Evolutionary conservation across 1,140 invertebrate genomes (phyloP).

Genomic region (Leptoteleia sp.): DNA sequence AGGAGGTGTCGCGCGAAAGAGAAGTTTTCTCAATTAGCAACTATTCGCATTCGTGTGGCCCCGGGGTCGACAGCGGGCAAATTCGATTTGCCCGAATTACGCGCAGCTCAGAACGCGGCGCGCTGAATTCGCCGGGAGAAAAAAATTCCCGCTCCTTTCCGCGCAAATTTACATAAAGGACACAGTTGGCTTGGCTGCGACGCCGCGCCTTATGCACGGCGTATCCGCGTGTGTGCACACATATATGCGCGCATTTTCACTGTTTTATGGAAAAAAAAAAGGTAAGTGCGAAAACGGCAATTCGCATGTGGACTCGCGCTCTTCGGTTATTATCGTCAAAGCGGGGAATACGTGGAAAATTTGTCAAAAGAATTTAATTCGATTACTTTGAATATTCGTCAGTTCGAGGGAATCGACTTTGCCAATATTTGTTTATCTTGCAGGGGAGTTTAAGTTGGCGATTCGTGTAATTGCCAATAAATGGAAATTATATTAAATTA

Average conservation of each 20-base stretch:
- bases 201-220: slow-evolving; percentile 36
- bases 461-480: slow-evolving; percentile 10
- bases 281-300: slow-evolving; percentile 48
- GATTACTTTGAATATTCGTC: slow-evolving; percentile 24
- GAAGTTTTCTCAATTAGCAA: slow-evolving; percentile 67
- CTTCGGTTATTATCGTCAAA: slow-evolving; percentile 44
- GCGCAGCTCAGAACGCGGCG: slow-evolving; percentile 48
- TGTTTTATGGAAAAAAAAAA: slow-evolving; percentile 35
- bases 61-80: slow-evolving; percentile 53
- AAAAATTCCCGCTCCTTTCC: slow-evolving; percentile 43
- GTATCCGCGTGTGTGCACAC: slow-evolving; percentile 39
- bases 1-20: slow-evolving; percentile 49
- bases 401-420: background rate
- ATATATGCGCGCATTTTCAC: slow-evolving; percentile 53
- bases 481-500: slow-evolving; percentile 21
- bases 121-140: slow-evolving; percentile 44
- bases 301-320: slow-evolving; percentile 14
- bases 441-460: background rate
- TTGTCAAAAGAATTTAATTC: slow-evolving; percentile 48
- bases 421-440: slow-evolving; percentile 21
- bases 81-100: slow-evolving; percentile 66
- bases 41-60: slow-evolving; percentile 63
- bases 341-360: slow-evolving; percentile 30
- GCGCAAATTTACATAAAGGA: slow-evolving; percentile 63
- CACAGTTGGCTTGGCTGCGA: slow-evolving; percentile 39